phyloP scores from a whole-genome alignment of 2,113 vertebrate species.

The Gyps fulvus region DNA sequence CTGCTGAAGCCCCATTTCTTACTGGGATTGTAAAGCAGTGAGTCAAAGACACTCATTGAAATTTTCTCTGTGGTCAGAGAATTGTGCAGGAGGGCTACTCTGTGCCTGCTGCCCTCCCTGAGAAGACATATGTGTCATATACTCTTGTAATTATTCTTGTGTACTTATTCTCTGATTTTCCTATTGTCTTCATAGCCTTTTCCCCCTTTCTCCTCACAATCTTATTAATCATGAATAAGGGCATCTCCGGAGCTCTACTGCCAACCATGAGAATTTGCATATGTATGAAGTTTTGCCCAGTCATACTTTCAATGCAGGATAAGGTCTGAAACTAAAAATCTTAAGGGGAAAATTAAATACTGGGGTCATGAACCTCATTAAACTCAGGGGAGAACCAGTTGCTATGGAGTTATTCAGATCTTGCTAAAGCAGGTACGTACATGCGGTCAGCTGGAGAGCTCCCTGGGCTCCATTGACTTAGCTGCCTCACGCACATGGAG shows the following conservation, averaged over 20 bases:
- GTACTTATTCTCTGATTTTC: background rate
- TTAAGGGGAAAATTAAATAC: background rate
- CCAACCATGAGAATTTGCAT: background rate
- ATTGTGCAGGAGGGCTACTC: background rate
- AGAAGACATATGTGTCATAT: background rate
- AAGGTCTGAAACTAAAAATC: background rate
- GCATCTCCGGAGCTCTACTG: background rate
- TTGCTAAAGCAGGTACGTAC: fast-evolving
- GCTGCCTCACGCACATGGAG: background rate
- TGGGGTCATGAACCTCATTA: background rate
- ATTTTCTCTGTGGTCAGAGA: background rate
- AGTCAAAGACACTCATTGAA: background rate
- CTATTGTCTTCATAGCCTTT: background rate
- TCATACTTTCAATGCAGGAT: background rate
- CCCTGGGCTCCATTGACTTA: background rate
- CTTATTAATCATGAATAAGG: background rate
- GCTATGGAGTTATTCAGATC: background rate
- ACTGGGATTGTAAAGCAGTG: background rate
- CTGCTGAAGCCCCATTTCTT: background rate
- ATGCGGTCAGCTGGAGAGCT: background rate
- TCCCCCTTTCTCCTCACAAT: background rate
- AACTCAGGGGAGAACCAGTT: background rate
- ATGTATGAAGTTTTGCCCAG: background rate
- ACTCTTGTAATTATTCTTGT: background rate
- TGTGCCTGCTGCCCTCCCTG: background rate